phyloP scores from a whole-genome alignment of 35 echinoderm and acorn worm genomes.

The Ophioderma brevispina region DNA sequence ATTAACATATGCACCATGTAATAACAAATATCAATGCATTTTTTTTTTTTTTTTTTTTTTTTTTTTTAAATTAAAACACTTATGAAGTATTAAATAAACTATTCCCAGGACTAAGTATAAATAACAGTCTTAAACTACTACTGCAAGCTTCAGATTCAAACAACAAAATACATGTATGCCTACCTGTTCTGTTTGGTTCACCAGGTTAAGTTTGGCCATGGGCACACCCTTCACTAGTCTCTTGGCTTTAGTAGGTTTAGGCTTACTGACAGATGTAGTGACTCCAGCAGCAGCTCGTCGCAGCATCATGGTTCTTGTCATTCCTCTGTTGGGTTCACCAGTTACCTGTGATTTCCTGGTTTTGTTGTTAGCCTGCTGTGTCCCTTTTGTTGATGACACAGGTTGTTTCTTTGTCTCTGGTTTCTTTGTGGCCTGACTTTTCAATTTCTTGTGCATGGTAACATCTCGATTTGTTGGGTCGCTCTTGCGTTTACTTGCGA shows the following conservation, averaged over 20 bases:
- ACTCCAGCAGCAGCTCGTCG: constrained; percentile 31
- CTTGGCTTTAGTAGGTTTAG: constrained; percentile 30
- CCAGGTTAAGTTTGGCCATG: constrained; percentile 82
- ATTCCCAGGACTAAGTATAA: background rate
- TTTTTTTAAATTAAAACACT: too few relatives aligned
- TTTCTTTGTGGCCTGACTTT: constrained; percentile 7
- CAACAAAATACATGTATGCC: too few relatives aligned
- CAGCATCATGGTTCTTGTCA: background rate
- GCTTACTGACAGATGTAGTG: background rate
- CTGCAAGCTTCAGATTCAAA: too few relatives aligned
- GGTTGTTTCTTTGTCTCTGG: constrained; percentile 28
- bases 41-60: too few relatives aligned
- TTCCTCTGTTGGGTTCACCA: background rate
- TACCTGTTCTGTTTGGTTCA: constrained; percentile 68
- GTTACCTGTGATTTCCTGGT: background rate
- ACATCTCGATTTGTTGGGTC: background rate
- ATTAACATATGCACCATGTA: too few relatives aligned
- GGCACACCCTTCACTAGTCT: constrained; percentile 81
- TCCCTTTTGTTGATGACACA: background rate
- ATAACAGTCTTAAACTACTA: too few relatives aligned
- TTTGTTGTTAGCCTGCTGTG: background rate
- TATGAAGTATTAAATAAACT: background rate
- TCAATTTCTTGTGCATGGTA: constrained; percentile 9
- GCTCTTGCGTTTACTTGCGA: constrained; percentile 29
- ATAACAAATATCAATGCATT: too few relatives aligned